Evolutionary conservation across 2,888 invertebrate species (phyloP), one percentile per base, ranked within the genome.

Genomic region (Leptinotarsa haldemani): DNA sequence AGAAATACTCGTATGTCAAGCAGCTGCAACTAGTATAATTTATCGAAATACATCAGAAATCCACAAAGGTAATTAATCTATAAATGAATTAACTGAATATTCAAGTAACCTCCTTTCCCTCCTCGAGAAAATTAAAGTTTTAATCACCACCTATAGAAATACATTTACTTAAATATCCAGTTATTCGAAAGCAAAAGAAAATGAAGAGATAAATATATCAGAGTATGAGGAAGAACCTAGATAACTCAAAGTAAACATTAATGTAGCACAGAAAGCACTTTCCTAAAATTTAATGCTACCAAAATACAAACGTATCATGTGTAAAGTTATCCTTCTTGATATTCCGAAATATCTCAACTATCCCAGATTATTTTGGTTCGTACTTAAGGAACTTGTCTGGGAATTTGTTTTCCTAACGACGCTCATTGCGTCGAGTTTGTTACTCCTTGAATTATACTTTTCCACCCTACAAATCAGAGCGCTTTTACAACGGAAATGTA

Each of bases 231-330:
- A 68, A 68, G 68, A 22, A 56, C 68, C 68, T 56, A 68, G 68
- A 68, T 68, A 68, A 68, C 46, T 68, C 52, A 68, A 68, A 68
- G 68, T 68, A 56, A 68, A 68, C 68, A 68, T 68, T 46, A 68
- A 68, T 56, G 68, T 47, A 20, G 68, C 68, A 56, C 68, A 68
- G 40, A 56, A 56, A 56, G 68, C 68, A 46, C 40, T 56, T 56
- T 68, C 56, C 68, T 46, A 9, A 46, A 68, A 68, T 68, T 47
- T 68, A 68, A 68, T 68, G 68, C 20, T 46, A 68, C 67, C 53
- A 52, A 67, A 68, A 68, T 68, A 68, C 56, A 16, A 53, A 68
- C 47, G 68, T 47, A 68, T 68, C 56, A 68, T 56, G 56, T 67
- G 67, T 66, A 25, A 30, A 53, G 53, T 67, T 67, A 53, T 53